These are phyloP conservation scores for Shinisaurus crocodilurus DNA, from an alignment of 2,113 vertebrate species.

Conservation along the genomic window DNA sequence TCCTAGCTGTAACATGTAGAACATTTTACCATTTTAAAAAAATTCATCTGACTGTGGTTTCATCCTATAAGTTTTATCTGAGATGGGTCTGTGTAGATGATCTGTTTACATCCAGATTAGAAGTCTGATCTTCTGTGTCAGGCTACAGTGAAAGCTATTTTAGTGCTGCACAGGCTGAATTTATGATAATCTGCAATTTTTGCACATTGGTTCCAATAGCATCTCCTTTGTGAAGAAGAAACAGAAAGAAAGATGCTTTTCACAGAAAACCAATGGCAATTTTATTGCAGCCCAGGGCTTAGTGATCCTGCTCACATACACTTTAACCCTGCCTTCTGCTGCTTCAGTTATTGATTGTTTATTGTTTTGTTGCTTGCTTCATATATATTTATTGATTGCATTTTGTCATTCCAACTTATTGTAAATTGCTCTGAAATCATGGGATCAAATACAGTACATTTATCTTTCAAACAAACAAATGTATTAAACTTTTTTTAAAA, in stretches of 20 bases:
- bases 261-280: background rate
- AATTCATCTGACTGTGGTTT: too few species aligned
- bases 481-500: background rate
- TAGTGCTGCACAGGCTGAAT: background rate
- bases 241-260: background rate
- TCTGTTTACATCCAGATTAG: background rate
- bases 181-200: background rate
- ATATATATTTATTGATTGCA: background rate
- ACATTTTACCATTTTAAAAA: too few species aligned
- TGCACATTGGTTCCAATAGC: background rate
- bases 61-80: too few species aligned
- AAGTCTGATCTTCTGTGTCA: background rate
- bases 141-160: background rate
- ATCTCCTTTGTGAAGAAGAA: conserved; percentile 30
- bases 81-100: too few species aligned
- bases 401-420: background rate
- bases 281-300: background rate
- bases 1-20: too few species aligned
- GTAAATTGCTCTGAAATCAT: conserved; percentile 8
- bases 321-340: background rate
- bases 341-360: background rate
- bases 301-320: background rate
- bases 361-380: background rate
- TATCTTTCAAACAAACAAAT: background rate
- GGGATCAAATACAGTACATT: background rate